Conservation (phyloP, 2,797 vertebrate genomes). For the Tragelaphus oryx region DNA sequence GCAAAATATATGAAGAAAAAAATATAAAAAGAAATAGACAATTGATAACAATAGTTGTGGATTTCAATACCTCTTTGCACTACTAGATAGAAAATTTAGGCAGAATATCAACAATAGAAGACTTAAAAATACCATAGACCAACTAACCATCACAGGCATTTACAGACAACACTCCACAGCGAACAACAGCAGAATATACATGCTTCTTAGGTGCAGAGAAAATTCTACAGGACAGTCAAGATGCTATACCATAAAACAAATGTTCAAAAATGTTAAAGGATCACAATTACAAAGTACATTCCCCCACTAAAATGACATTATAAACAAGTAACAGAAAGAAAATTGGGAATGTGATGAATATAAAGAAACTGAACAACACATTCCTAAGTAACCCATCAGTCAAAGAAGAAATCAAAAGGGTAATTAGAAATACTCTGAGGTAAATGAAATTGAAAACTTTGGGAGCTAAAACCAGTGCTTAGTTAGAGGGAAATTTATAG, state of each 20-base stretch:
- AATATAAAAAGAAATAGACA: background rate
- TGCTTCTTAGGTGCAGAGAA: background rate
- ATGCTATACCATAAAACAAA: background rate
- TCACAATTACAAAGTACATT: background rate
- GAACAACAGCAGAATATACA: background rate
- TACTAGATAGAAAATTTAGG: constrained; percentile 17
- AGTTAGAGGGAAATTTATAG: background rate
- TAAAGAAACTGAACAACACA: background rate
- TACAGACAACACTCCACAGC: background rate
- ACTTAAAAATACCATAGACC: background rate
- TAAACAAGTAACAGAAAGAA: background rate
- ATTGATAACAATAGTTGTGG: background rate
- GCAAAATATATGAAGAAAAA: background rate
- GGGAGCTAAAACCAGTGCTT: background rate
- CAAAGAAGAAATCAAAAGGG: background rate
- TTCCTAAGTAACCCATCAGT: background rate
- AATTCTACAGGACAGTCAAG: background rate
- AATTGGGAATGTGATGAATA: background rate
- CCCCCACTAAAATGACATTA: background rate
- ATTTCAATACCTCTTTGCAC: background rate
- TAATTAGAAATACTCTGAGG: background rate
- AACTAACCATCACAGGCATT: background rate
- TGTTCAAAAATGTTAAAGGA: background rate
- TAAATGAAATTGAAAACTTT: background rate
- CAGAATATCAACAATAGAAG: background rate